Base-by-base conservation (phyloP, 2,888 invertebrate genomes). In the Hypomecis punctinalis region DNA sequence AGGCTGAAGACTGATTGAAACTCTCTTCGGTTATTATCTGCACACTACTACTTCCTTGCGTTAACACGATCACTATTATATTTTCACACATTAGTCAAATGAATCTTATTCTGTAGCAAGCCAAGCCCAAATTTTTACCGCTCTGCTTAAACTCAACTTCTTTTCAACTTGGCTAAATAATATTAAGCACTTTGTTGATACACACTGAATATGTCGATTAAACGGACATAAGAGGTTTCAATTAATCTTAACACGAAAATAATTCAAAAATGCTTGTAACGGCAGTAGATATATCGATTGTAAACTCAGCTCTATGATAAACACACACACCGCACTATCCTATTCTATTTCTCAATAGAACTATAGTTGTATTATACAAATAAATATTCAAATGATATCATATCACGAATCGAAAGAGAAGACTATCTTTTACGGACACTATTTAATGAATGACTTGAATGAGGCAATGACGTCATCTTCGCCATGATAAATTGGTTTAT, bases 371-470 rank as follows among this genome's bases (percentile, higher is more conserved):
- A 51, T 6, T 5, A n/a, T 49, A 40, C 5, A 42, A 52, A n/a
- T 40, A 23, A 51, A 23, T 40, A 53, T 46, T 60, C 39, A 60
- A 46, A 60, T 45, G 37, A 59, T 52, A 52, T 54, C 54, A 47
- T 23, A 33, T 54, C 49, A 53, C 53, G 55, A 60, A 54, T 51
- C 46, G 47, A 57, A 60, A 52, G 47, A 64, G 54, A 57, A 43
- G 67, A 52, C 61, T 49, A 35, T 57, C 56, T 48, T 54, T 63
- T 36, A 57, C 66, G 68, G 55, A 70, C 65, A 73, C 68, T 61
- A 72, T 69, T 72, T 74, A 73, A 74, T 78, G 78, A 79, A 79
- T 78, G 78, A 73, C 73, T 71, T 74, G 59, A 70, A 66, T 75
- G 73, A 74, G 73, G 59, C 67, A 72, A 68, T 79, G 79, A 61